These are phyloP conservation scores for Polypedilum pembai DNA, from an alignment of 1,140 invertebrate species.

Conservation along the genomic window DNA sequence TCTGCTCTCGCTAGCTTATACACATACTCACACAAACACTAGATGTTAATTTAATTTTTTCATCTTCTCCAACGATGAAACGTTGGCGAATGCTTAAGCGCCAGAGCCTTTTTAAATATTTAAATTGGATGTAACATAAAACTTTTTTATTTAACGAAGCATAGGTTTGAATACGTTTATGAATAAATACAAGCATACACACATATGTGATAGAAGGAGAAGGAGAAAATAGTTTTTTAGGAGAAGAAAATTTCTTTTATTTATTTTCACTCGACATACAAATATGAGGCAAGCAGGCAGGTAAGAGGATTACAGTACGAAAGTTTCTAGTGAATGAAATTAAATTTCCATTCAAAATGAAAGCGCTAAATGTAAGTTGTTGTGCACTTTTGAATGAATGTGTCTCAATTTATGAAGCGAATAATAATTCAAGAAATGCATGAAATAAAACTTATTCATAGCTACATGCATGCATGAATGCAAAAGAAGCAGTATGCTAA, in stretches of 20 bases:
- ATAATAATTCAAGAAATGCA: not conserved
- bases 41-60: conserved; percentile 14
- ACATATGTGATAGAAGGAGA: not conserved
- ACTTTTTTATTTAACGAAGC: conserved; percentile 17
- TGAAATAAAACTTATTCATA: not conserved
- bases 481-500: conserved; percentile 23
- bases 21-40: not conserved
- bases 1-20: not conserved
- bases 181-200: conserved; percentile 23
- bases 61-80: not conserved
- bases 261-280: not conserved
- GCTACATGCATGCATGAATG: not conserved
- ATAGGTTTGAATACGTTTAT: conserved; percentile 21
- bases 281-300: not conserved
- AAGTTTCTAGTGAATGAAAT: not conserved
- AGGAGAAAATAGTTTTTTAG: not conserved
- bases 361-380: conserved; percentile 4
- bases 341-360: conserved; percentile 19
- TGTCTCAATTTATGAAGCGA: not conserved
- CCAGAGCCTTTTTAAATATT: conserved; percentile 1
- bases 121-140: conserved; percentile 25
- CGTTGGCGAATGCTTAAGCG: not conserved
- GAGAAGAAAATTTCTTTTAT: not conserved
- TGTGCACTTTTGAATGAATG: not conserved
- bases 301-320: conserved; percentile 9